Conservation (phyloP, 1,140 invertebrate genomes). For the Teleogryllus occipitalis region DNA sequence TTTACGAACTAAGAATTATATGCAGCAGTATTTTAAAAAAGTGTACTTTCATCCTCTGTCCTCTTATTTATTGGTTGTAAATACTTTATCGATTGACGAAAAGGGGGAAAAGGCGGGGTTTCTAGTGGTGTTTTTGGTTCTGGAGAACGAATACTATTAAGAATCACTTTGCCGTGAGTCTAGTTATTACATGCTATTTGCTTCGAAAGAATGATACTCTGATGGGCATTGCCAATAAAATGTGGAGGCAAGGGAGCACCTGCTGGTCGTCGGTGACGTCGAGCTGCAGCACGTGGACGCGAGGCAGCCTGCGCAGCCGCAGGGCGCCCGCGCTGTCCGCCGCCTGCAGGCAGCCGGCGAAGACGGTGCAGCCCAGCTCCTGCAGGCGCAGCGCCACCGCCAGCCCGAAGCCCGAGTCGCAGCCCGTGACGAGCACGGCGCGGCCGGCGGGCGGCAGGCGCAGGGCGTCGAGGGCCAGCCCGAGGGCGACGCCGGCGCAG, state of each 20-base stretch:
- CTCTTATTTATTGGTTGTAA: no score
- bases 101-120: no score
- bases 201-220: no score
- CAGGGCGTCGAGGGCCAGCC: neutral
- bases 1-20: no score
- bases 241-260: neutral
- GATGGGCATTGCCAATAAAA: no score
- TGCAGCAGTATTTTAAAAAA: no score
- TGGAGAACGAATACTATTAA: no score
- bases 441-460: neutral
- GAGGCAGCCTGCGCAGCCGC: neutral
- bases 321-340: neutral
- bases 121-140: no score
- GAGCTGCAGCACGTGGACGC: neutral
- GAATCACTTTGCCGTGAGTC: no score
- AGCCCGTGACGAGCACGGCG: constrained; percentile 33
- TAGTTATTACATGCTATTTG: no score
- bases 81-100: no score
- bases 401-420: constrained; percentile 13
- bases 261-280: neutral
- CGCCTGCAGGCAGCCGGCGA: neutral
- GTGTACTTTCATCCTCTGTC: no score
- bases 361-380: neutral
- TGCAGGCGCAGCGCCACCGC: neutral
- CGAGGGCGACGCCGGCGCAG: neutral